Conservation (phyloP, 2,888 invertebrate genomes). For the Tachystola acroxantha region DNA sequence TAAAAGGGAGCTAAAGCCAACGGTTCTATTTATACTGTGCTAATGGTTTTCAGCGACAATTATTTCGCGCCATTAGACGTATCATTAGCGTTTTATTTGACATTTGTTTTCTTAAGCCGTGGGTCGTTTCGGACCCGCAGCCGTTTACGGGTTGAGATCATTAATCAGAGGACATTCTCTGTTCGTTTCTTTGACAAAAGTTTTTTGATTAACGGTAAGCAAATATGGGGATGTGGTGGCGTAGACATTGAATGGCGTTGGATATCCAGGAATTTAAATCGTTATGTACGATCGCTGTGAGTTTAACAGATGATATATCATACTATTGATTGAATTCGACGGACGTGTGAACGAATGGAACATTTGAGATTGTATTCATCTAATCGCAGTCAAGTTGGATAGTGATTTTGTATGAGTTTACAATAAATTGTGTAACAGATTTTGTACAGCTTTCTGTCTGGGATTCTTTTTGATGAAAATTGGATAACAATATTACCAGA, state of each 20-base stretch:
- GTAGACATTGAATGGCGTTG: conserved; percentile 6
- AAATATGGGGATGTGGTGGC: conserved; percentile 54
- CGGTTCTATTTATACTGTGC: conserved; percentile 31
- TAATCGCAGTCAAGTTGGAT: no score
- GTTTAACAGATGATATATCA: conserved; percentile 1
- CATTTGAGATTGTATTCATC: not conserved
- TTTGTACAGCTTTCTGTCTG: no score
- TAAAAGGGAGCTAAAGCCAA: conserved; percentile 40
- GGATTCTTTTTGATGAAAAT: no score
- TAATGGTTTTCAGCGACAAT: conserved; percentile 62
- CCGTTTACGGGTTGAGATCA: conserved; percentile 53
- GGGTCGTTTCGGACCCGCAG: conserved; percentile 37
- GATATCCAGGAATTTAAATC: conserved; percentile 5
- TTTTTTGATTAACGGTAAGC: conserved; percentile 61
- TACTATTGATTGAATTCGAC: conserved; percentile 4
- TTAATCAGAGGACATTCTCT: conserved; percentile 50
- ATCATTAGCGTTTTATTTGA: conserved; percentile 63
- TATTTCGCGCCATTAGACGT: conserved; percentile 61
- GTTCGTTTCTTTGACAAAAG: conserved; percentile 52
- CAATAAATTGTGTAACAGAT: no score
- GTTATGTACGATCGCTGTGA: not conserved
- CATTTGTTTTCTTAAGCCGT: conserved; percentile 58
- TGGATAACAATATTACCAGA: no score
- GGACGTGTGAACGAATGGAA: conserved; percentile 5
- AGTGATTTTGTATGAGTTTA: no score